Evolutionary conservation across 2,888 invertebrate species (phyloP), one percentile per base, ranked within the genome.

Genomic region (Anarsia innoxiella): DNA sequence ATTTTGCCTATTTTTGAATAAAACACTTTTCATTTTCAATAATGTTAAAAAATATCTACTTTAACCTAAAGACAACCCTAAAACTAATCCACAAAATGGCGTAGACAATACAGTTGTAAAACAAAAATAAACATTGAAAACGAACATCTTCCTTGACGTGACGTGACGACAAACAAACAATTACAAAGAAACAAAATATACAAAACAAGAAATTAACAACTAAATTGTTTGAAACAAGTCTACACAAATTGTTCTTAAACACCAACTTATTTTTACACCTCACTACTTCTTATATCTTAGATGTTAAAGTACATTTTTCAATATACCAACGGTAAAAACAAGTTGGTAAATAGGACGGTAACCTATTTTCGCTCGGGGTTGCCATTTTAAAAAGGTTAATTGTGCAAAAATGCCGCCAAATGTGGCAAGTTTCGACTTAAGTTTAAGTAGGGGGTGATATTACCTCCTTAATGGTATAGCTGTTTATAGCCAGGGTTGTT

Each of bases 361-460:
- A 37, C 40, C 44, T 32, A 41, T 39, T 39, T 42, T 40, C 34
- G 25, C 39, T 32, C 41, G 35, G 44, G 25, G 32, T 32, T 45
- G 37, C 42, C 44, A 46, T 49, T 53, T 53, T 49, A 55, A 59
- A n/a, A 58, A 59, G 63, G 62, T 62, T 64, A 62, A 66, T 63
- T 59, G 55, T 46, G 40, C 53, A 54, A 57, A 62, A 57, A 59
- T 51, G 54, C 49, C 56, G 63, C 60, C 58, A 61, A 63, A 61
- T 67, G 53, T 51, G 58, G 48, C 44, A 57, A 59, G 58, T 66
- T 66, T 46, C 39, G 40, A 40, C 8, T 30, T 30, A 30, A 30
- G 15, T 30, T 30, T 12, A 12, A 12, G 23, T 11, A n/a, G 19
- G 11, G 31, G 31, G 11, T 6, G 19, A 31, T 13, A 12, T 31